phyloP scores from a whole-genome alignment of 2,113 vertebrate species.

The Callipepla squamata region DNA sequence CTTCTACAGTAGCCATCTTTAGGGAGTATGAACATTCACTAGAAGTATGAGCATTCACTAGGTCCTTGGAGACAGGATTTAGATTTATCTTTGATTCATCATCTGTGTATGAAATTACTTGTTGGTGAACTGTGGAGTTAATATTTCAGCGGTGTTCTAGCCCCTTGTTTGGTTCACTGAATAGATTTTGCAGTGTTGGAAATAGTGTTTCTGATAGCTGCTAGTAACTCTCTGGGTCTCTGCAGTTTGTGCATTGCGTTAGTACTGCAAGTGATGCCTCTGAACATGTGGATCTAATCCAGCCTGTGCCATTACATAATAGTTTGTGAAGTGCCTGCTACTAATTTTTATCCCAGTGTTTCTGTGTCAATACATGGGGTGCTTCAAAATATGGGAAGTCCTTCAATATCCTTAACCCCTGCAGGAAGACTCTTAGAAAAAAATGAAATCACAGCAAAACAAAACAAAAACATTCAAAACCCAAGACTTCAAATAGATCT shows the following conservation, averaged over 20 bases:
- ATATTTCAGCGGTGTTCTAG: not conserved
- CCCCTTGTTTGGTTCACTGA: not conserved
- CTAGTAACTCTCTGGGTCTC: not conserved
- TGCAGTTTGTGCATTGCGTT: not conserved
- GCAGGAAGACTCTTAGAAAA: not conserved
- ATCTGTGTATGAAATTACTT: not conserved
- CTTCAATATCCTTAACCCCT: not conserved
- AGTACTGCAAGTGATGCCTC: not conserved
- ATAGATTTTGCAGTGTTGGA: not conserved
- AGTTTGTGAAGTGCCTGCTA: not conserved
- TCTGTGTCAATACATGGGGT: not conserved
- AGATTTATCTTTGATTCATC: not conserved
- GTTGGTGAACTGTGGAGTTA: not conserved
- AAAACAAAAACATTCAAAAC: too few species aligned
- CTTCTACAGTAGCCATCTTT: not conserved
- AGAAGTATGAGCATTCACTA: not conserved
- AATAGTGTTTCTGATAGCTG: not conserved
- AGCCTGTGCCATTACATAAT: not conserved
- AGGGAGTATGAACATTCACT: not conserved
- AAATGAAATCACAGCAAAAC: too few species aligned
- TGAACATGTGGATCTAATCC: rapidly evolving
- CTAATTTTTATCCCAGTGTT: not conserved
- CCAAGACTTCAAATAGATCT: not conserved
- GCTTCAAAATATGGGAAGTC: not conserved
- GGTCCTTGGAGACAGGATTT: not conserved